Base-by-base conservation (phyloP, 2,113 vertebrate genomes). In the Motacilla tschutschensis region DNA sequence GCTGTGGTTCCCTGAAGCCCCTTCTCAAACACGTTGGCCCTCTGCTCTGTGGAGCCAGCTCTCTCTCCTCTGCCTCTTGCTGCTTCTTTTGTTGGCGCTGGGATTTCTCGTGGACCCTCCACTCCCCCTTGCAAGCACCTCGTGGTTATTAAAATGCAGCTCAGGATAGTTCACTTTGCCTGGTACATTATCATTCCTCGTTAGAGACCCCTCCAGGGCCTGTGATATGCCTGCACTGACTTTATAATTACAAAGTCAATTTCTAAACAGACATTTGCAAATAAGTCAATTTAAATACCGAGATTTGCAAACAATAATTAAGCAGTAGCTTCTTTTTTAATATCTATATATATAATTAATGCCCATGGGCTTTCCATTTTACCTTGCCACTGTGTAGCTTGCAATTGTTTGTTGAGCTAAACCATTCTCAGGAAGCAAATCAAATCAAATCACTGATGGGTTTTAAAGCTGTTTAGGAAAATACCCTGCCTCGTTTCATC, bases 221-320 rank as follows among this genome's bases (percentile, higher is more conserved):
- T 94, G 87, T 94, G 90, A 96, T 94, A 95, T 86, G 94, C 96
- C 93, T 97, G 95, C 94, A 85, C 96, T 5, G 96, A 97, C 96
- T 97, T 96, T 95, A 97, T 97, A 97, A 97, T 97, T 97, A 97
- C 96, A 96, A 97, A 97, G 96, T 97, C 97, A 97, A 97, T 97
- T 97, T 97, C 97, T 97, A 97, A 97, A 97, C 96, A 97, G 97
- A 95, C 96, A 97, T 97, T 97, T 97, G 96, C 96, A 97, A 97
- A 97, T 97, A 97, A 97, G 96, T 97, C 97, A 96, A 97, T 97
- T 97, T 97, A 97, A 97, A 97, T 96, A 97, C 96, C 1, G 41
- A 96, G 97, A 97, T 97, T 97, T 97, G 95, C 96, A 97, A 97
- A 97, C 97, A 97, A 97, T 97, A 97, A 97, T 97, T 97, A 97